phyloP scores from a whole-genome alignment of 1,140 invertebrate species.

The Phymastichus coffea region DNA sequence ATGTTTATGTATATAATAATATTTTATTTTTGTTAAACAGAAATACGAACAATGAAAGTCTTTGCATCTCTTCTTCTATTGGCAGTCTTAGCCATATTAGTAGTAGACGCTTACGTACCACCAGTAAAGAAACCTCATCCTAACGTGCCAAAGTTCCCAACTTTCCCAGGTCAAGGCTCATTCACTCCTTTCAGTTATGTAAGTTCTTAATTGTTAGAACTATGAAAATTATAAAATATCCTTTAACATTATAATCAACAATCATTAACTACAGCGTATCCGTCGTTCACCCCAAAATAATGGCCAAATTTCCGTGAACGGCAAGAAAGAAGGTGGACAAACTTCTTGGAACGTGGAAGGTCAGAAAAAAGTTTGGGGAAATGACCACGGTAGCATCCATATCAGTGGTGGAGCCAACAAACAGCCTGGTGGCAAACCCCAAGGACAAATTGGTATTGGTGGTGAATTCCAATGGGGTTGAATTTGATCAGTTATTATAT shows the following conservation, averaged over 20 bases:
- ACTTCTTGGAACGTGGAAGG: neutral
- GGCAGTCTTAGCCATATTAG: neutral
- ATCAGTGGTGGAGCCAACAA: neutral
- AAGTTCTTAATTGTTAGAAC: neutral
- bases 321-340: neutral
- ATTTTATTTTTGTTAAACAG: no score
- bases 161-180: constrained; percentile 14
- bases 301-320: neutral
- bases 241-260: neutral
- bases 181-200: constrained; percentile 2
- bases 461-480: neutral
- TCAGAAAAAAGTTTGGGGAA: neutral
- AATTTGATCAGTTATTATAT: no score
- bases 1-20: no score
- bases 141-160: neutral
- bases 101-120: constrained; percentile 4
- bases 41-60: constrained; percentile 22
- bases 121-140: neutral
- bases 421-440: no score
- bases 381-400: neutral
- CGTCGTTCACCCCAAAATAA: neutral
- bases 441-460: neutral
- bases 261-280: neutral
- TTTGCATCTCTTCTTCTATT: constrained; percentile 8
- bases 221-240: neutral